Conservation (phyloP, 2,113 vertebrate genomes). For the Empidonax traillii region DNA sequence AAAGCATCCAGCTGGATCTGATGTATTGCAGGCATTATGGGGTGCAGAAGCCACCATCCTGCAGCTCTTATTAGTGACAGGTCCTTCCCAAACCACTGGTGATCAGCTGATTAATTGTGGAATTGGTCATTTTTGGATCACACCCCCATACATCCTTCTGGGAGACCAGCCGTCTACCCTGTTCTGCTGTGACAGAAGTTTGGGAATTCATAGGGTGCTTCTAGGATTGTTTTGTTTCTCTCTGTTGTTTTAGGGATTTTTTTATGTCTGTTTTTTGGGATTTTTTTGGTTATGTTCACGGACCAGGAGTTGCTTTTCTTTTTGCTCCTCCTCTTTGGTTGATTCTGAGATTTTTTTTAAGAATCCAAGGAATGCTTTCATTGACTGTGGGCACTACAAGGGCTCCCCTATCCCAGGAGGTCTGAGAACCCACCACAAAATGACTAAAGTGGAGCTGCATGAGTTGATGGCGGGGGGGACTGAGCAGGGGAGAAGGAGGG, state of each 20-base stretch:
- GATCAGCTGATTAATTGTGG: background rate
- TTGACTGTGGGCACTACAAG: accelerated
- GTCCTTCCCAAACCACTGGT: background rate
- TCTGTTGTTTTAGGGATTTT: background rate
- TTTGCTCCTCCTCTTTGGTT: background rate
- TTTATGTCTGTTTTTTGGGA: background rate
- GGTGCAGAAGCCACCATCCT: background rate
- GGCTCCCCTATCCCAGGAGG: background rate
- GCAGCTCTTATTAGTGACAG: background rate
- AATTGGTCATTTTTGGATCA: background rate
- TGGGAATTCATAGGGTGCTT: background rate
- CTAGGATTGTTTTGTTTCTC: background rate
- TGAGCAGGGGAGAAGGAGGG: accelerated
- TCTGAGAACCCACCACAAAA: background rate
- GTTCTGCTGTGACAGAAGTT: background rate
- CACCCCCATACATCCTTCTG: background rate
- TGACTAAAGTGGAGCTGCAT: background rate
- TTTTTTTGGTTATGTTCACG: background rate
- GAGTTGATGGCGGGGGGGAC: background rate
- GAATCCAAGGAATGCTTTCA: background rate
- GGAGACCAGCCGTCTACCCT: background rate
- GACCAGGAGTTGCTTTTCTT: background rate
- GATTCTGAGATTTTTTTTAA: background rate
- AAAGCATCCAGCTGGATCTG: background rate
- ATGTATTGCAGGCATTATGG: background rate